These are phyloP conservation scores for Acheta domesticus DNA, from an alignment of 2,888 invertebrate genomes.

Conservation along the genomic window DNA sequence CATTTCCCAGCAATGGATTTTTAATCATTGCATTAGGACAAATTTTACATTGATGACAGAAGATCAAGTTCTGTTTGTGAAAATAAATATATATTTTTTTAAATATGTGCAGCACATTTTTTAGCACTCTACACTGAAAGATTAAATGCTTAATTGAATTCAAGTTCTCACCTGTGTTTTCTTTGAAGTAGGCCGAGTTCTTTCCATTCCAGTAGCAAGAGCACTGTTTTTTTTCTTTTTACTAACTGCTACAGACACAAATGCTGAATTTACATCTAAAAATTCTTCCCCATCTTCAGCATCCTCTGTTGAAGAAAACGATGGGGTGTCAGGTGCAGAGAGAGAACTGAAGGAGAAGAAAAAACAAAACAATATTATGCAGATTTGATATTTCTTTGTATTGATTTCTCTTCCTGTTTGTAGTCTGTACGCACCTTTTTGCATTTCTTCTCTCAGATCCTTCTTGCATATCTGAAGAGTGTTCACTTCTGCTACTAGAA, in stretches of 20 bases:
- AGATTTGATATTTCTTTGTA: background rate
- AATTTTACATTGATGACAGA: no score
- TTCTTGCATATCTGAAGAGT: background rate
- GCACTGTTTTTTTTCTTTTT: constrained; percentile 25
- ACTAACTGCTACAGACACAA: constrained; percentile 29
- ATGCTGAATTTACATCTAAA: constrained; percentile 30
- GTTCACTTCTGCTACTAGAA: background rate
- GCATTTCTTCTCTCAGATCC: background rate
- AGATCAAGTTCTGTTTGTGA: no score
- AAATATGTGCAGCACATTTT: no score
- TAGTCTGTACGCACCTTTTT: background rate
- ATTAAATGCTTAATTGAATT: no score
- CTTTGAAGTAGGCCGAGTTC: background rate
- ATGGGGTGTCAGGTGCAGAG: background rate
- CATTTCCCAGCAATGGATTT: no score
- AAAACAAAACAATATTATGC: background rate
- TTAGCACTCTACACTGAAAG: no score
- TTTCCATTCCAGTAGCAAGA: background rate
- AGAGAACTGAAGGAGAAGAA: background rate
- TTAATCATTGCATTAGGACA: no score
- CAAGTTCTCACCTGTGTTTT: background rate
- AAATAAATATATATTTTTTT: no score
- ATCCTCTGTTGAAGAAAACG: background rate
- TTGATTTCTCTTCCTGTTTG: no score
- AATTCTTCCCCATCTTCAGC: constrained; percentile 22